phyloP scores from a whole-genome alignment of 2,888 invertebrate genomes.

The Syrista parreyssii region DNA sequence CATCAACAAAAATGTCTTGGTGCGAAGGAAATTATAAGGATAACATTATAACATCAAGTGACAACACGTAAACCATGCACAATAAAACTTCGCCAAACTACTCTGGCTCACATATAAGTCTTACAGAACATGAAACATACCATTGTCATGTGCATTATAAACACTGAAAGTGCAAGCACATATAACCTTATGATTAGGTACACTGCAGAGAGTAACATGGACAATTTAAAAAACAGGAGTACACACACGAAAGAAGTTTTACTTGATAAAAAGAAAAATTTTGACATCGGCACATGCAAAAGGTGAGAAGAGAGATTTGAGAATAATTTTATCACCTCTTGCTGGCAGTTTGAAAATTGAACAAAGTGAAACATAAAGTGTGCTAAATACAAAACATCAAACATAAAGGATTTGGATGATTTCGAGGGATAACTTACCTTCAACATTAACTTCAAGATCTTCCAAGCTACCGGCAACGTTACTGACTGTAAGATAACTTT shows the following conservation, averaged over 20 bases:
- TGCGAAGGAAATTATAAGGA: not conserved
- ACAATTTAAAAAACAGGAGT: not conserved
- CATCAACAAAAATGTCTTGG: not conserved
- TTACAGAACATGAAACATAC: not conserved
- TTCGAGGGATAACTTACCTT: conserved; percentile 75
- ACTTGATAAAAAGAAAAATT: conserved; percentile 10
- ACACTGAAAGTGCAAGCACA: not conserved
- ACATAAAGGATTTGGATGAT: not conserved
- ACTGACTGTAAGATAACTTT: conserved; percentile 64
- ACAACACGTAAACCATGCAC: not conserved
- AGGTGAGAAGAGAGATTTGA: conserved; percentile 6
- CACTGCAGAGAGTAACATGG: not conserved
- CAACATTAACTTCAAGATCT: conserved; percentile 95
- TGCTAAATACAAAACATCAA: not conserved
- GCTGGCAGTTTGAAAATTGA: conserved; percentile 11
- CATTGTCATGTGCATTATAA: not conserved
- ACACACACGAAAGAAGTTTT: conserved; percentile 1
- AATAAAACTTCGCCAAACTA: not conserved
- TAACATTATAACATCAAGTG: not conserved
- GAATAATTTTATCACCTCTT: not conserved
- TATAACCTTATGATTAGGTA: not conserved
- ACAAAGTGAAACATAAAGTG: conserved; percentile 18
- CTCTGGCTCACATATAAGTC: not conserved
- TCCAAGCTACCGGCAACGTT: conserved; percentile 89
- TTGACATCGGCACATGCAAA: conserved; percentile 12